Evolutionary conservation across 1,140 invertebrate genomes (phyloP), one percentile per base, ranked within the genome.

Genomic region (Drepana arcuata): DNA sequence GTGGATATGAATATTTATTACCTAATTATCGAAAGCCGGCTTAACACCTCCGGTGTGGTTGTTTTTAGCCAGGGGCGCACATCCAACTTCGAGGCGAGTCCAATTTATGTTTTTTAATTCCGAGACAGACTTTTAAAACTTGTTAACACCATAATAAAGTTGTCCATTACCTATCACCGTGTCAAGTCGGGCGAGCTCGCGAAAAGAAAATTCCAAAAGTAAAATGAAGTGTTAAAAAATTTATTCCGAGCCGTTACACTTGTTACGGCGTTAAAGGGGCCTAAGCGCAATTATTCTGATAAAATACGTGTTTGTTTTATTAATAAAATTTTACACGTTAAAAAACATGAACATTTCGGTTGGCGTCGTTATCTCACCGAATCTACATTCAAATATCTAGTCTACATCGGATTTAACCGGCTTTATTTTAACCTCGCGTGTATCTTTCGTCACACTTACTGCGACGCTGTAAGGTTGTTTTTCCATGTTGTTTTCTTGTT

Each of bases 1-100:
- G 34, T 52, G 49, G 68, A 72, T 71, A 78, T 78, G 72, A 78
- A 78, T 74, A 78, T 78, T 72, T 77, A 77, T 74, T 74, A 64
- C 57, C 62, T 67, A 67, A 73, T 71, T 75, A 78, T 67, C 41
- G 49, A 44, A 47, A 46, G 29, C 44, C 41, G 47, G 49, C 49
- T 73, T 61, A 54, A 58, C 57, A 56, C 51, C 47, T 56, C 42
- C 32, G 50, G 45, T 46, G 39, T 36, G 34, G 32, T 52, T n/a
- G n/a, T n/a, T 34, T 57, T 50, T 51, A 50, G 57, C 57, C 51
- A 38, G 25, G 29, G 53, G 53, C 56, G 36, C 10, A 29, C 31
- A 44, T 49, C 42, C 25, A 46, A 43, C 45, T 44, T 31, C 16
- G 26, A 44, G 47, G 42, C 50, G 48, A 27, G 18, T 23, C 25